Evolutionary conservation across 2,797 vertebrate species (phyloP), one percentile per base, ranked within the genome.

Genomic region (Enteromius mattozi): DNA sequence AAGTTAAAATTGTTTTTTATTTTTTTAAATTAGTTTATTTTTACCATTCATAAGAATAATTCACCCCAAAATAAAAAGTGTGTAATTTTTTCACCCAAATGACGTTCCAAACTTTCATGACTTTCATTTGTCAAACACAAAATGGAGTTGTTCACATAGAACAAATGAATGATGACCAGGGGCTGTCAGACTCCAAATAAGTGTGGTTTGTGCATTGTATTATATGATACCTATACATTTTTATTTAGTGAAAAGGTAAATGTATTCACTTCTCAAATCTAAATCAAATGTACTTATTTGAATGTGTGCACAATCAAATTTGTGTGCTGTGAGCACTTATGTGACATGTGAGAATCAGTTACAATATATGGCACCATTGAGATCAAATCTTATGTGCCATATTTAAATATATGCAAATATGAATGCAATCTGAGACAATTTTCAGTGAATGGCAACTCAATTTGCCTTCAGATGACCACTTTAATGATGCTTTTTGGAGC

Each of bases 351-450:
- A 21, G 9, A 51, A 72, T 2, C 30, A 74, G 7, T 30, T 30
- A 51, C 71, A 33, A 33, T 30, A 19, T 10, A 7, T 45, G 69
- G 3, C n/a, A 27, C 40, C n/a, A 16, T 14, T 42, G 68, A 45
- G 21, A 70, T 70, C 37, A 70, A 70, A 24, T 42, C 68, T 4
- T 24, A 30, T 2, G 1, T 49, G 42, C 42, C 42, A 19, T 72
- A 49, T 72, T 72, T 72, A 14, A 72, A 49, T 74, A 19, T 49
- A 47, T 9, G 3, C 24, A 74, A 74, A 74, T 51, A 74, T 33
- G 24, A 5, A 51, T 51, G 71, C 33, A 19, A 74, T 74, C 1
- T 6, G 8, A 74, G 45, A 71, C 6, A 45, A 16, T 45, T 45
- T 71, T 27, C 69, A 16, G 8, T 74, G 24, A 49, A 51, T 74